Evolutionary conservation across 1,140 invertebrate species (phyloP).

Genomic region (Brachionus rotundiformis): DNA sequence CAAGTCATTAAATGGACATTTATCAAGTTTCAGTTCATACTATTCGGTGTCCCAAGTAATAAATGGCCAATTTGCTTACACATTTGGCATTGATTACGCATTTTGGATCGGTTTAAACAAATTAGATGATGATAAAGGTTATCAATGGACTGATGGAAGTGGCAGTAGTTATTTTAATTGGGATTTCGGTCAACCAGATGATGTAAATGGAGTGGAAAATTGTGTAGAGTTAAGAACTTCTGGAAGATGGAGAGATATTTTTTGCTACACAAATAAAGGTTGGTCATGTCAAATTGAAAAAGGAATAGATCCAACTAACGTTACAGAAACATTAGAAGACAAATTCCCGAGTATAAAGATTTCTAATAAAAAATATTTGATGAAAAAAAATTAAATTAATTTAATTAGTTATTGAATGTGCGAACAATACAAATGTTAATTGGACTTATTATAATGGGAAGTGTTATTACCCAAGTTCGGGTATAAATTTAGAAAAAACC

Average conservation of each 20-base stretch:
- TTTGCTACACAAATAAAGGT: slow-evolving; percentile 51
- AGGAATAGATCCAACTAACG: slow-evolving; percentile 31
- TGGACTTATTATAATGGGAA: slow-evolving; percentile 35
- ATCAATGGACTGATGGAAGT: slow-evolving; percentile 24
- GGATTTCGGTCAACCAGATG: slow-evolving; percentile 42
- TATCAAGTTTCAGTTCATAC: slow-evolving; percentile 31
- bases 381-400: too few species aligned
- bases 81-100: neutral
- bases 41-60: neutral
- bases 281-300: slow-evolving; percentile 50
- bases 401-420: slow-evolving; percentile 47
- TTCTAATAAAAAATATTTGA: too few species aligned
- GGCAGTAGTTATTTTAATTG: slow-evolving; percentile 36
- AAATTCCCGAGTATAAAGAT: neutral
- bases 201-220: slow-evolving; percentile 45
- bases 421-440: slow-evolving; percentile 13
- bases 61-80: slow-evolving; percentile 1
- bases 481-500: slow-evolving; percentile 33
- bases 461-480: slow-evolving; percentile 32
- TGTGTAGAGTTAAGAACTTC: slow-evolving; percentile 44
- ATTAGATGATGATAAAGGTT: neutral
- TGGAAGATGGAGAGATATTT: slow-evolving; percentile 42
- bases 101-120: slow-evolving; percentile 50
- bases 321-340: neutral
- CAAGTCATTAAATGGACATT: slow-evolving; percentile 28